Percentiles rank a stretch among this genome's conserved stretches.
These are phyloP conservation scores for Crotalus helleri DNA, from an alignment of 2,113 vertebrate species.

Conservation along the genomic window DNA sequence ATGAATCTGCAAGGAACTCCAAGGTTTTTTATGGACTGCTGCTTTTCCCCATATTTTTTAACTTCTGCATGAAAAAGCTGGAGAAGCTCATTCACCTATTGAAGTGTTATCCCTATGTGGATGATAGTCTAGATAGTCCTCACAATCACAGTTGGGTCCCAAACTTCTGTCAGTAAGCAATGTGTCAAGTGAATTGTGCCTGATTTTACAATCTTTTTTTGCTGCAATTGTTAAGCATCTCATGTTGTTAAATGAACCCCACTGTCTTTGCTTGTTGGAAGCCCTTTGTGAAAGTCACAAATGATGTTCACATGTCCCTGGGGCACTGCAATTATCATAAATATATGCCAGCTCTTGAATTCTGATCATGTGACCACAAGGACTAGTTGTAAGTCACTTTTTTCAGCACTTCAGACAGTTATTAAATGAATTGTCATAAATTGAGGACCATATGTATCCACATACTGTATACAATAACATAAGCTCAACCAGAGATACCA, in stretches of 20 bases:
- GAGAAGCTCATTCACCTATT: background rate
- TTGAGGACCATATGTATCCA: background rate
- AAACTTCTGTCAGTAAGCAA: background rate
- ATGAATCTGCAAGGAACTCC: background rate
- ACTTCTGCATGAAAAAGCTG: background rate
- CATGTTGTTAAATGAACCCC: background rate
- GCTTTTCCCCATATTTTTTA: background rate
- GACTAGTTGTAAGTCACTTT: background rate
- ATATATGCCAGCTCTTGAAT: background rate
- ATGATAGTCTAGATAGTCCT: background rate
- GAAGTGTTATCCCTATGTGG: background rate
- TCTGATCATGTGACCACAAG: background rate
- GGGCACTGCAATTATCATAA: background rate
- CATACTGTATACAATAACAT: background rate
- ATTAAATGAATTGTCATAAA: background rate
- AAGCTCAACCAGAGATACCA: background rate
- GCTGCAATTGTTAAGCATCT: background rate
- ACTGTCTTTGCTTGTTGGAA: background rate
- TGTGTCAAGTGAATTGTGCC: background rate
- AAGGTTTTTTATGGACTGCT: background rate
- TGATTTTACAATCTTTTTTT: background rate
- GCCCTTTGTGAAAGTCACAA: background rate
- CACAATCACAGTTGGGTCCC: background rate
- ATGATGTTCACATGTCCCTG: background rate
- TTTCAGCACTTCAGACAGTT: background rate